Conservation (phyloP, 2,113 vertebrate species). For the Porphyrio hochstetteri region DNA sequence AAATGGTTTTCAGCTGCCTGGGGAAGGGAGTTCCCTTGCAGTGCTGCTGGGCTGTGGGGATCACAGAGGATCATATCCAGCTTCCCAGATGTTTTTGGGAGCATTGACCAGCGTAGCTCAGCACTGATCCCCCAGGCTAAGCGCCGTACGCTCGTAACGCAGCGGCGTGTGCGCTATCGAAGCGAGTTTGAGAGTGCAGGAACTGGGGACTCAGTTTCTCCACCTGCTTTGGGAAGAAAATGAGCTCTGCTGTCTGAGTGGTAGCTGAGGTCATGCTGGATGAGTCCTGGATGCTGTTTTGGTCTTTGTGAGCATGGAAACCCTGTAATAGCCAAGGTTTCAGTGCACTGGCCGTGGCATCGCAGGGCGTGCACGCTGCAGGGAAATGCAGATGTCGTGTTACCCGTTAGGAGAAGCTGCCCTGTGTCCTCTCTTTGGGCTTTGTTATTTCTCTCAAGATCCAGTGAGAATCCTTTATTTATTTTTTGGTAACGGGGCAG, state of each 20-base stretch:
- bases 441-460: not conserved
- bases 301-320: not conserved
- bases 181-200: accelerated
- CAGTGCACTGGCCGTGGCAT: not conserved
- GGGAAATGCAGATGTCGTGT: accelerated
- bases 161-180: accelerated
- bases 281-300: not conserved
- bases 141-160: accelerated
- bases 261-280: not conserved
- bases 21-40: not conserved
- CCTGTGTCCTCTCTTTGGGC: not conserved
- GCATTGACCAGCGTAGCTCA: not conserved
- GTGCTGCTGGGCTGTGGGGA: not conserved
- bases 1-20: not conserved
- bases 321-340: not conserved
- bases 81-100: not conserved
- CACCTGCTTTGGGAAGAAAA: not conserved
- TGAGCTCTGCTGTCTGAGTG: not conserved
- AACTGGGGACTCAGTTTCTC: not conserved
- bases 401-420: not conserved
- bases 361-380: accelerated
- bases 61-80: accelerated
- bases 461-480: not conserved
- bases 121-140: not conserved
- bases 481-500: not conserved